Percentiles rank a stretch among this genome's conserved stretches.
Conservation (phyloP, 2,888 invertebrate genomes). For the Lepidochitona cinerea region DNA sequence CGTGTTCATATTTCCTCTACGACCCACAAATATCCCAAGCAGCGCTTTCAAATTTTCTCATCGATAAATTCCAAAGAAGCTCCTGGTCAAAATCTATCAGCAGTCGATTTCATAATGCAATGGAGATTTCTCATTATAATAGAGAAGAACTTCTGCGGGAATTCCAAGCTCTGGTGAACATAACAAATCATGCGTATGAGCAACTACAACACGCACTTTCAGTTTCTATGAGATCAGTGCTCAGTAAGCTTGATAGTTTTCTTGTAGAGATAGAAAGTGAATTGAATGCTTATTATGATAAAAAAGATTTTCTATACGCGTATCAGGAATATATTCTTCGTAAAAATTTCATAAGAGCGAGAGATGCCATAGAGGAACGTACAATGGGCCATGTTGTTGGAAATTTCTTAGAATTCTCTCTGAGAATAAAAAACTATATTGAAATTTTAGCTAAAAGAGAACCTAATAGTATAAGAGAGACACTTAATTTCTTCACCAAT, state of each 20-base stretch:
- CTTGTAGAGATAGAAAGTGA: conserved; percentile 1
- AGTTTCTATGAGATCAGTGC: neutral
- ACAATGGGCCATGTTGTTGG: conserved; percentile 26
- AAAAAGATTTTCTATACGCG: conserved; percentile 35
- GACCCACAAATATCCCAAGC: conserved; percentile 56
- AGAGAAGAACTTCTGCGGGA: neutral
- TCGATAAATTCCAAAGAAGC: neutral
- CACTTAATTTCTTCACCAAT: conserved; percentile 33
- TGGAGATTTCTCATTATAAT: neutral
- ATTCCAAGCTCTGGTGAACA: neutral
- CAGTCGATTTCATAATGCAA: neutral
- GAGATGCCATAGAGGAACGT: conserved; percentile 57
- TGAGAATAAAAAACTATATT: neutral
- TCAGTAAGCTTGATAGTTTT: neutral
- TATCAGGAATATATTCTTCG: conserved; percentile 47
- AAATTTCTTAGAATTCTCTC: neutral
- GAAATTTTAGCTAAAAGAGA: neutral
- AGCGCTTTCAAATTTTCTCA: conserved; percentile 15
- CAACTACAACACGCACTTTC: neutral
- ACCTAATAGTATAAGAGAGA: conserved; percentile 7
- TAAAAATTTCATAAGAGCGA: conserved; percentile 50
- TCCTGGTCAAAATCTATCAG: neutral
- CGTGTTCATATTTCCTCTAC: conserved; percentile 49
- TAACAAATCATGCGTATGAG: neutral
- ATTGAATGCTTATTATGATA: conserved; percentile 20